Evolutionary conservation across 2,113 vertebrate species (phyloP).

Genomic region (Mormyrus lacerda): DNA sequence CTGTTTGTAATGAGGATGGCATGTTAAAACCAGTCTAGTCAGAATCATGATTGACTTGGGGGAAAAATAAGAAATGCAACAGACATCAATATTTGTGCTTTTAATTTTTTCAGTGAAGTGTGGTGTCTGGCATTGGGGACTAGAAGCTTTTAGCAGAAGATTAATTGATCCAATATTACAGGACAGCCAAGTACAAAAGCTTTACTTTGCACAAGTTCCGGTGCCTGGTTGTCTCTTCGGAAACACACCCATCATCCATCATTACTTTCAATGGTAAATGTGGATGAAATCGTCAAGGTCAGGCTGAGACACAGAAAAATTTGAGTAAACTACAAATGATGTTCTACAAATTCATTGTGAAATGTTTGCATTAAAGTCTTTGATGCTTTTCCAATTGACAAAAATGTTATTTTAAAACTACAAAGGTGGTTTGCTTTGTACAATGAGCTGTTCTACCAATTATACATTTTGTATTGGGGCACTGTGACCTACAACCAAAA

Average conservation of each 20-base stretch:
- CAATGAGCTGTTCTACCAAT: not conserved
- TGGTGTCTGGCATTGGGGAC: not conserved
- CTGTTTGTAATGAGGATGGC: not conserved
- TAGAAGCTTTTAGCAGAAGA: constrained; percentile 1
- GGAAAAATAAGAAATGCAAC: not conserved
- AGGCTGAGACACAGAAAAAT: not conserved
- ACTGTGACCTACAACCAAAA: not conserved
- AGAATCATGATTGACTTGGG: not conserved
- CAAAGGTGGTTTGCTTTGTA: not conserved
- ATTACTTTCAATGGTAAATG: not conserved
- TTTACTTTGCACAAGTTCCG: not conserved
- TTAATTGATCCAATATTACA: constrained; percentile 7
- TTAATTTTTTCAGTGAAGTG: not conserved
- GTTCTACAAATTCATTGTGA: not conserved
- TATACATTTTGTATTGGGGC: not conserved
- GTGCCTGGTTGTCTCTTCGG: not conserved
- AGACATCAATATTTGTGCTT: not conserved
- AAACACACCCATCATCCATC: not conserved
- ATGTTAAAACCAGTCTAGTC: not conserved
- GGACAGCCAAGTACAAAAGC: not conserved
- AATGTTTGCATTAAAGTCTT: not conserved
- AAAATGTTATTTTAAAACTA: not conserved
- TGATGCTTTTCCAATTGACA: not conserved
- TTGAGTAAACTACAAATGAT: not conserved
- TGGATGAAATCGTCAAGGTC: constrained; percentile 3